These are phyloP conservation scores for Myrmecobius fasciatus DNA, from an alignment of 2,113 vertebrate genomes.

Conservation along the genomic window DNA sequence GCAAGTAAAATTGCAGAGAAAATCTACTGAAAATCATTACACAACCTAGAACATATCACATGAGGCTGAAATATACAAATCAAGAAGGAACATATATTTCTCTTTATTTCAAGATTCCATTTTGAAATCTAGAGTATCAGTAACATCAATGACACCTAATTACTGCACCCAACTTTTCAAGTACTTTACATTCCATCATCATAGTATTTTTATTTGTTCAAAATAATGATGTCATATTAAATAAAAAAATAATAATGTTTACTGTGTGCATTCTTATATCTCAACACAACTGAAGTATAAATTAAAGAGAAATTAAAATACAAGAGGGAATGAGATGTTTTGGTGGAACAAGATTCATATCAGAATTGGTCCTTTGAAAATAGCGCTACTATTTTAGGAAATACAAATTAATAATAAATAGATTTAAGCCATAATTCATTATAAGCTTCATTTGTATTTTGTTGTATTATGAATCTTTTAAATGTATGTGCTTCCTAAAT, in stretches of 20 bases:
- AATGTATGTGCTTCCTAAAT: background rate
- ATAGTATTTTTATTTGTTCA: slow-evolving; percentile 17
- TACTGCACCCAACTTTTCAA: background rate
- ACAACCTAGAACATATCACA: background rate
- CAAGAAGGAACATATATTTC: slow-evolving; percentile 40
- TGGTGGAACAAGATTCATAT: background rate
- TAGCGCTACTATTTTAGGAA: background rate
- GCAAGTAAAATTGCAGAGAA: slow-evolving; percentile 34
- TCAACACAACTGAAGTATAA: background rate
- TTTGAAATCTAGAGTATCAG: slow-evolving; percentile 45
- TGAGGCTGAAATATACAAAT: slow-evolving; percentile 35
- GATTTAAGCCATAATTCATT: background rate
- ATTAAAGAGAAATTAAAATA: background rate
- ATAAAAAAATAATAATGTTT: background rate
- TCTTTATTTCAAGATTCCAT: slow-evolving; percentile 44
- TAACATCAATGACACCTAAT: slow-evolving; percentile 33
- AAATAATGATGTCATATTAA: background rate
- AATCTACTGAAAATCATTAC: background rate
- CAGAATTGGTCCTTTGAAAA: background rate
- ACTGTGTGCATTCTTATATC: background rate
- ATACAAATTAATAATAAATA: background rate
- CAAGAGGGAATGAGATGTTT: background rate
- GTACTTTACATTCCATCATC: slow-evolving; percentile 19
- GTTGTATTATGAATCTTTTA: too few species aligned
- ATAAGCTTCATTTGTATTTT: too few species aligned